These are phyloP conservation scores for Zootoca vivipara DNA, from an alignment of 2,113 vertebrate species.

Conservation along the genomic window DNA sequence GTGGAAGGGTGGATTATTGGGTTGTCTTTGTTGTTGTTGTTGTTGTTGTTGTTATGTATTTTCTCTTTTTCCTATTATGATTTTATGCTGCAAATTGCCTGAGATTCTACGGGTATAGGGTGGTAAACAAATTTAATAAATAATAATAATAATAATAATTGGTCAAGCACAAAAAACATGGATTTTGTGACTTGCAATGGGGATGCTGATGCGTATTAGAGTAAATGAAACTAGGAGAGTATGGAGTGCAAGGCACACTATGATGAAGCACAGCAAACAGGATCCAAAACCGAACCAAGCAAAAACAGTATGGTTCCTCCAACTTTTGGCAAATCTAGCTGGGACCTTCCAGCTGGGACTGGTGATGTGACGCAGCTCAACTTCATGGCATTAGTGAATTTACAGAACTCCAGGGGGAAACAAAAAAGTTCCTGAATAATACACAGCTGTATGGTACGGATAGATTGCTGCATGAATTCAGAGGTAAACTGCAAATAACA, in stretches of 20 bases:
- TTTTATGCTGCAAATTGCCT: background rate
- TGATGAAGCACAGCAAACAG: fast-evolving
- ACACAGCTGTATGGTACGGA: background rate
- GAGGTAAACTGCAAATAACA: background rate
- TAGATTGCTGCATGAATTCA: fast-evolving
- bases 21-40: too few relatives aligned
- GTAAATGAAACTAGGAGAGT: background rate
- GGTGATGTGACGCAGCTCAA: background rate
- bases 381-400: background rate
- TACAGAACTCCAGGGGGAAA: too few relatives aligned
- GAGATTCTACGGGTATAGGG: too few relatives aligned
- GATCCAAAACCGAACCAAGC: background rate
- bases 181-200: fast-evolving
- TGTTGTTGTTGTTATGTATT: too few relatives aligned
- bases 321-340: fast-evolving
- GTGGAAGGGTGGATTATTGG: too few relatives aligned
- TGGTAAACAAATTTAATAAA: too few relatives aligned
- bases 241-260: background rate
- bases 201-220: too few relatives aligned
- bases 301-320: background rate
- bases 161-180: background rate
- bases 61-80: background rate
- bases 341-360: background rate
- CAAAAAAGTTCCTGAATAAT: too few relatives aligned
- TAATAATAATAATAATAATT: too few relatives aligned